Conservation (phyloP, 1,140 invertebrate genomes). For the Coenobita brevimanus region DNA sequence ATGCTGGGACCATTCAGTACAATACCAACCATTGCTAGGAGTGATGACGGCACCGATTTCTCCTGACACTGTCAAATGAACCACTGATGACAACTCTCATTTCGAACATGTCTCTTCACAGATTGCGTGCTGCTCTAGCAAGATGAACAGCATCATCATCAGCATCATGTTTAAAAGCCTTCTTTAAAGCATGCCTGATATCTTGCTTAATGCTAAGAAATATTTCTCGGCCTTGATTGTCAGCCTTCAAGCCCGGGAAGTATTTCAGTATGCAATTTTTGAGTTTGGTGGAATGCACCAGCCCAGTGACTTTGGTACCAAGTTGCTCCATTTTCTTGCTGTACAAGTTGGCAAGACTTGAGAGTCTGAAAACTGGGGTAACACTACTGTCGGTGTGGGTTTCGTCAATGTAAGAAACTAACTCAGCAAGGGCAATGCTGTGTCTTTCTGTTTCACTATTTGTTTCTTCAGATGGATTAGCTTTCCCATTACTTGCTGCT, state of each 20-base stretch:
- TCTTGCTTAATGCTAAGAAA: neutral
- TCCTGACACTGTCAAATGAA: neutral
- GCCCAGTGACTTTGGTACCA: neutral
- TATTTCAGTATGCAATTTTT: neutral
- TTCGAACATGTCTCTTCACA: too few relatives aligned
- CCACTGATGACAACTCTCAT: neutral
- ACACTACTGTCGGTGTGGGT: neutral
- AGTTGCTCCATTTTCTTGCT: neutral
- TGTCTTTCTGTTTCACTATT: neutral
- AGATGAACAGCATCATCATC: constrained; percentile 19
- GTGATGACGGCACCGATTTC: neutral
- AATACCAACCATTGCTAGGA: constrained; percentile 8
- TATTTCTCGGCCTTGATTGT: neutral
- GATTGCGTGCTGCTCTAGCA: neutral
- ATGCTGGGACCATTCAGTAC: constrained; percentile 5
- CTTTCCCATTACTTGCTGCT: constrained; percentile 18
- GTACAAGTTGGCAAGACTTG: too few relatives aligned
- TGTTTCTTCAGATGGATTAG: neutral
- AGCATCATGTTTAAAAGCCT: constrained; percentile 20
- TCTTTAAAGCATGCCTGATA: neutral
- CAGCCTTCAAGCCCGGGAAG: neutral
- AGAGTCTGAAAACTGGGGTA: too few relatives aligned
- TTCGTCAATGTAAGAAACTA: constrained; percentile 6
- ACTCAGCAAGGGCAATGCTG: neutral
- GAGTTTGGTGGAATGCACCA: neutral